These are phyloP conservation scores for Macquaria australasica DNA, from an alignment of 2,113 vertebrate species.

Conservation along the genomic window DNA sequence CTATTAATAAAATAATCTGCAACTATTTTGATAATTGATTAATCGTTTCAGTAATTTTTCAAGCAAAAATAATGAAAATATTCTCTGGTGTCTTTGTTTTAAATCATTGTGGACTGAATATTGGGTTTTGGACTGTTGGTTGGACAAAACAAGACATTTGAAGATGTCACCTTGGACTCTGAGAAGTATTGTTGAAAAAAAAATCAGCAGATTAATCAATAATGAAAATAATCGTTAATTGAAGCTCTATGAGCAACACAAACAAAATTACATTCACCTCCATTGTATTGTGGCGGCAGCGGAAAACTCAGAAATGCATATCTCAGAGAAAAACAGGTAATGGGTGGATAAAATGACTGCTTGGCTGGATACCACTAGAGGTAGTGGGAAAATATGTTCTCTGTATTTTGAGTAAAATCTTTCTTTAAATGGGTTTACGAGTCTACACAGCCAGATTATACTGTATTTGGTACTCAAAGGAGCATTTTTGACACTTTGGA, in stretches of 20 bases:
- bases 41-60: neutral
- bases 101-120: neutral
- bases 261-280: neutral
- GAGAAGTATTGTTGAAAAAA: too few species aligned
- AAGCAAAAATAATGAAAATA: neutral
- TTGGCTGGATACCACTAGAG: too few species aligned
- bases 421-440: neutral
- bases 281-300: neutral
- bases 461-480: neutral
- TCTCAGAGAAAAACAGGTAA: neutral
- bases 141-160: neutral
- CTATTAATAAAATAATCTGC: neutral
- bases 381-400: neutral
- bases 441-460: neutral
- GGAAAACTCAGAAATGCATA: neutral
- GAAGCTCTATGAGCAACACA: neutral
- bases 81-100: too few species aligned
- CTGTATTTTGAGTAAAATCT: neutral
- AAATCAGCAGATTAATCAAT: too few species aligned
- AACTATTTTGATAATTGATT: neutral
- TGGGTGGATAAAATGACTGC: neutral
- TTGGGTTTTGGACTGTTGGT: neutral
- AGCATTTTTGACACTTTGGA: slow-evolving; percentile 13
- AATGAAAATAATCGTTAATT: too few species aligned
- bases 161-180: neutral